Percentiles rank a stretch among this genome's conserved stretches.
Conservation (phyloP, 2,113 vertebrate species). For the Malurus elegans region DNA sequence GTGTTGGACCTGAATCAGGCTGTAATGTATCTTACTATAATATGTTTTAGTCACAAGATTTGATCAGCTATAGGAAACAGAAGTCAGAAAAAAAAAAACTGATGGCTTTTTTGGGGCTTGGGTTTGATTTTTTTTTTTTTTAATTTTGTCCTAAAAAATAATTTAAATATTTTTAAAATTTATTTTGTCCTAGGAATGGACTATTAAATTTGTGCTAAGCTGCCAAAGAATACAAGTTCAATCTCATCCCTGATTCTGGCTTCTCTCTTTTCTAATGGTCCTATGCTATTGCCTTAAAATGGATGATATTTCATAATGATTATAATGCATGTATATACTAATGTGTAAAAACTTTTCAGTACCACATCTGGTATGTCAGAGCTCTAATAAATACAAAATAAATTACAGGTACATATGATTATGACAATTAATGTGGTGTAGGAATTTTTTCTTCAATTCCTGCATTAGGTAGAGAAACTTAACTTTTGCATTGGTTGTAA, state of each 20-base stretch:
- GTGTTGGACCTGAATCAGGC: background rate
- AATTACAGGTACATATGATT: background rate
- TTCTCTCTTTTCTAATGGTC: background rate
- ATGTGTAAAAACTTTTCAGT: background rate
- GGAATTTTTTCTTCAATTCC: background rate
- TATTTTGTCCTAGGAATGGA: background rate
- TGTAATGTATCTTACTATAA: background rate
- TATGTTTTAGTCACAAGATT: background rate
- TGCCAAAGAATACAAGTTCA: background rate
- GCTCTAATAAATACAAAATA: background rate
- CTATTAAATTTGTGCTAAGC: background rate
- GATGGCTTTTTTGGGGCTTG: background rate
- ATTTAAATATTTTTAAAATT: background rate
- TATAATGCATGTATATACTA: background rate
- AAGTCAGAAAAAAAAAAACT: background rate
- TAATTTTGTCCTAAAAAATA: background rate
- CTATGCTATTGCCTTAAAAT: background rate
- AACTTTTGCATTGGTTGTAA: background rate
- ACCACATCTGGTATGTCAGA: background rate
- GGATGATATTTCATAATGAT: background rate
- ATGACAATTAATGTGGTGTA: background rate
- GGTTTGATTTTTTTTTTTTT: background rate
- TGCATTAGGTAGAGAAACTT: background rate
- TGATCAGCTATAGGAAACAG: background rate
- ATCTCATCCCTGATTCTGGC: background rate